These are phyloP conservation scores for Amphipyra berbera DNA, from an alignment of 2,888 invertebrate genomes.

Conservation along the genomic window DNA sequence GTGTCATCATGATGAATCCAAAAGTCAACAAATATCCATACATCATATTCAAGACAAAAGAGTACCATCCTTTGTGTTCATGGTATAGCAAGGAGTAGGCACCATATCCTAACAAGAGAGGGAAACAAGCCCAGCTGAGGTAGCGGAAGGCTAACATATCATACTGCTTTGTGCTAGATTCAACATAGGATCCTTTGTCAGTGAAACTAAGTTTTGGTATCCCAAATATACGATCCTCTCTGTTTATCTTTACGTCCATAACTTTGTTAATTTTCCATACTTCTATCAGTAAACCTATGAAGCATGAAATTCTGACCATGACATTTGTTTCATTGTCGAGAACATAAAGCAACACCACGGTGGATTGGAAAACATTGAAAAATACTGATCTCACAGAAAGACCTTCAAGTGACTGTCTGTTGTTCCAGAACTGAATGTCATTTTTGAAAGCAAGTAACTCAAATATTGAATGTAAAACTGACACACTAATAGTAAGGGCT, in stretches of 20 bases:
- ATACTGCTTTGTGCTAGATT: constrained; percentile 97
- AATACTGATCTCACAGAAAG: constrained; percentile 99
- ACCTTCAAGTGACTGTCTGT: constrained; percentile 98
- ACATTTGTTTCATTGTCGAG: constrained; percentile 99
- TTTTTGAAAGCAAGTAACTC: constrained; percentile 99
- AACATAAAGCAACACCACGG: constrained; percentile 98
- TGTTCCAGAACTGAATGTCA: constrained; percentile 99
- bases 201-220: constrained; percentile 95
- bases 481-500: constrained; percentile 96
- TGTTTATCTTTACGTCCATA: constrained; percentile 94
- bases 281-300: constrained; percentile 98
- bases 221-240: constrained; percentile 93
- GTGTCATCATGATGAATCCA: constrained; percentile 99
- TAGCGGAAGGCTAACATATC: constrained; percentile 99
- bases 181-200: constrained; percentile 99
- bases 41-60: constrained; percentile 98
- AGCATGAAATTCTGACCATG: constrained; percentile 97
- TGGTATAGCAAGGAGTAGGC: constrained; percentile 98
- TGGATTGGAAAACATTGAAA: constrained; percentile 99
- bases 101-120: constrained; percentile 97
- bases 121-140: constrained; percentile 98
- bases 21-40: constrained; percentile 99
- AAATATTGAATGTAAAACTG: constrained; percentile 98
- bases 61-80: constrained; percentile 99
- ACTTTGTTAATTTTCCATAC: constrained; percentile 99